Evolutionary conservation across 1,140 invertebrate species (phyloP), one percentile per base, ranked within the genome.

Genomic region (Brachionus manjavacas): DNA sequence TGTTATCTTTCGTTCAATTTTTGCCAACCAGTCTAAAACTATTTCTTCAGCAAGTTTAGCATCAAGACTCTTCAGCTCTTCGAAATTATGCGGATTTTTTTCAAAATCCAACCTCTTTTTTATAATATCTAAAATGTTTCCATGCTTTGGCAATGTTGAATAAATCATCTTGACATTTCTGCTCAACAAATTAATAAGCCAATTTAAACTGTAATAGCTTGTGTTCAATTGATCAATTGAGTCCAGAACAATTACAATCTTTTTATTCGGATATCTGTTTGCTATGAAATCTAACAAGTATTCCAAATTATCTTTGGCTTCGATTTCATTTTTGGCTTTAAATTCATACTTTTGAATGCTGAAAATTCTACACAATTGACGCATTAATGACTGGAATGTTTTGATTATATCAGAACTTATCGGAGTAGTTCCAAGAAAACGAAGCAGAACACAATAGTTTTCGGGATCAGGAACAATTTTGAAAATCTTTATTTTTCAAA

Each of bases 171-270:
- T 87, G 9, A 89, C 87, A 85, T 90, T 88, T 4, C 23, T 25
- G 12, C 88, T 86, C 41, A 89, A 84, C 20, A 86, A 66, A 8
- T 85, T 84, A 4, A 88, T 88, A 35, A 89, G 55, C 89, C 88
- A 89, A 20, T 87, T 87, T 31, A 86, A 85, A 23, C 86, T 87
- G 60, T 84, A 85, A 46, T 87, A 86, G 46, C 31, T 85, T 3
- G 86, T 46, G 16, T 85, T 85, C 39, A 89, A 76, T 20, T 86
- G 83, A 55, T 89, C 87, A 1, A 89, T 68, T 11, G 85, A 85
- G 84, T 89, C 89, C 1, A 89, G 70, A 6, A 89, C 49, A 31
- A 89, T 85, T 1, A 89, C 85, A 2, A 89, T 31, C 80, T 87
- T 86, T 7, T 23, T 70, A 35, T 66, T 87, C 60, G 14, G 55